Evolutionary conservation across 2,888 invertebrate species (phyloP).

Genomic region (Lampropteryx suffumata): DNA sequence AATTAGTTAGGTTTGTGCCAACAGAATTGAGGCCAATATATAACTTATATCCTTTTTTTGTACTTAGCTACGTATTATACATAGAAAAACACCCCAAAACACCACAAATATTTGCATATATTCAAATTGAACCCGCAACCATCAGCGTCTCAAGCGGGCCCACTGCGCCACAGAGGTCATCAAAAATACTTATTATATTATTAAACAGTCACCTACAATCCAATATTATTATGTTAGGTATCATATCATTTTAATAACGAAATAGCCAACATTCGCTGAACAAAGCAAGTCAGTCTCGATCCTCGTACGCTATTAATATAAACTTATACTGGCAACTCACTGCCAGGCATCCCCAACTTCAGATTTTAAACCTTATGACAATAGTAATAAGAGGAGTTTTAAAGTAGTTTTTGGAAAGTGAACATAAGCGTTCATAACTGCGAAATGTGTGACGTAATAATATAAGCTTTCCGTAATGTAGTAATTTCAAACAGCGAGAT

Average conservation of each 20-base stretch:
- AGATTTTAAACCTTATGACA: slow-evolving; percentile 4
- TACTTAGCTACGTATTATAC: no score
- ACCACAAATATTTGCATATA: no score
- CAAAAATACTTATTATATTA: no score
- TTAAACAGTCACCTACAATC: slow-evolving; percentile 5
- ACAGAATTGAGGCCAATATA: no score
- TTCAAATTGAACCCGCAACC: no score
- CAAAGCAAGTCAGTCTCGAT: slow-evolving; percentile 25
- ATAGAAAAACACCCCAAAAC: no score
- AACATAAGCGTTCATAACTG: slow-evolving; percentile 28
- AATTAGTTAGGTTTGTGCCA: no score
- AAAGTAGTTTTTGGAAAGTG: slow-evolving; percentile 10
- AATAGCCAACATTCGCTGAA: slow-evolving; percentile 33
- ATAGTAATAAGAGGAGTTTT: slow-evolving; percentile 11
- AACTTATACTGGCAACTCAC: slow-evolving; percentile 28
- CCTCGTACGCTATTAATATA: slow-evolving; percentile 33
- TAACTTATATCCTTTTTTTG: no score
- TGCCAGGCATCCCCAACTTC: slow-evolving; percentile 7
- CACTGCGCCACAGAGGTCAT: no score
- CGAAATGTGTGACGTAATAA: slow-evolving; percentile 36
- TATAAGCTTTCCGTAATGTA: slow-evolving; percentile 35
- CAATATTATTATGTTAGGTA: slow-evolving; percentile 19
- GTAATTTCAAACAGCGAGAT: slow-evolving; percentile 36
- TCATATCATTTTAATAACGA: slow-evolving; percentile 34
- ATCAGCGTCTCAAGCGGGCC: no score